Evolutionary conservation across 2,113 vertebrate species (phyloP).

Genomic region (Rhodinocichla rosea): DNA sequence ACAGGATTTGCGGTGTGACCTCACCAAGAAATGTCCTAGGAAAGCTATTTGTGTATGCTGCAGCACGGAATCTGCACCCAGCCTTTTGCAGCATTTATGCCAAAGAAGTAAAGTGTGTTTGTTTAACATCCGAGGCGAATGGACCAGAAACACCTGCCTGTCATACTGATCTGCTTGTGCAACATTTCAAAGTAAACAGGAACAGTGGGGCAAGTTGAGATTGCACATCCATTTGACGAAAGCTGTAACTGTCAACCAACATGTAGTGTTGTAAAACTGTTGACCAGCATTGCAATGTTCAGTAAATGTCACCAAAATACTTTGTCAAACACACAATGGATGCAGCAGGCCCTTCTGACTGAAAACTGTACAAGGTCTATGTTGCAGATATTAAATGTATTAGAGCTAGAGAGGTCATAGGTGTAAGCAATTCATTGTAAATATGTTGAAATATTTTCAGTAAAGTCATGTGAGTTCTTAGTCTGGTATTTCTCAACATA

Average conservation of each 20-base stretch:
- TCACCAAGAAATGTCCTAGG: not conserved
- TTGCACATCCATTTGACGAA: not conserved
- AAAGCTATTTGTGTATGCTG: not conserved
- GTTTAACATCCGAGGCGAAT: not conserved
- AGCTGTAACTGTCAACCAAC: not conserved
- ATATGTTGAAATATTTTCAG: not conserved
- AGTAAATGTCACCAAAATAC: not conserved
- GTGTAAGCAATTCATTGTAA: not conserved
- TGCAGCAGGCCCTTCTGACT: not conserved
- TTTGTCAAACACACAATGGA: accelerated
- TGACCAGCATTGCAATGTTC: accelerated
- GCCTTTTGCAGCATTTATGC: not conserved
- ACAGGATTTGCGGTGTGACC: not conserved
- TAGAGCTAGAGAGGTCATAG: not conserved
- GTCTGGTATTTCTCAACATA: not conserved
- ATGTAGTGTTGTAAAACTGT: not conserved
- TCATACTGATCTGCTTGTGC: not conserved
- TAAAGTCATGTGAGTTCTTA: not conserved
- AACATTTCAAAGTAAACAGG: not conserved
- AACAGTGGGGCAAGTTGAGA: not conserved
- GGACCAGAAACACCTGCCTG: not conserved
- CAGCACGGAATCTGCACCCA: accelerated
- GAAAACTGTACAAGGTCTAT: not conserved
- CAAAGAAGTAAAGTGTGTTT: not conserved
- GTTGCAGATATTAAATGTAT: not conserved